Evolutionary conservation across 2,113 vertebrate species (phyloP).

Genomic region (Passer domesticus): DNA sequence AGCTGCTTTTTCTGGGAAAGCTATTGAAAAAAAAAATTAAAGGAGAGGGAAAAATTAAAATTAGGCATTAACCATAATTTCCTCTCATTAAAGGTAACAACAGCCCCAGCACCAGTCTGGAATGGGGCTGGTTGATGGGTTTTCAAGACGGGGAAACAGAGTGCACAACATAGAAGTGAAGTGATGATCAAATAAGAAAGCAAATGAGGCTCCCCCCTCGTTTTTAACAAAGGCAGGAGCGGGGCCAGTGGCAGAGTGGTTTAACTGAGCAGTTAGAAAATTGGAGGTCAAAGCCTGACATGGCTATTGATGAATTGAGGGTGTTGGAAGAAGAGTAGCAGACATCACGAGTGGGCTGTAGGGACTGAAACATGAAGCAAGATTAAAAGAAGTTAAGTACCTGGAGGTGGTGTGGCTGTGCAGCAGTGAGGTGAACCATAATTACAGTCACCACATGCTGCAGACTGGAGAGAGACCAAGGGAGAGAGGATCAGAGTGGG

Average conservation of each 20-base stretch:
- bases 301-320: conserved; percentile 48
- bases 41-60: background rate
- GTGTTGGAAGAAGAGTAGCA: conserved; percentile 48
- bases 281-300: conserved; percentile 55
- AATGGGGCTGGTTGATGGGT: background rate
- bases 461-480: background rate
- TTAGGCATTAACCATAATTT: conserved; percentile 46
- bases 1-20: conserved; percentile 52
- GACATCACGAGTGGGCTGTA: conserved; percentile 24
- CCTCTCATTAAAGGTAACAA: conserved; percentile 69
- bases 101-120: background rate
- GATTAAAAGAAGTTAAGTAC: conserved; percentile 63
- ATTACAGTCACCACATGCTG: background rate
- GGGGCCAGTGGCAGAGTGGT: conserved; percentile 21
- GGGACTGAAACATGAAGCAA: conserved; percentile 37
- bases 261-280: conserved; percentile 53
- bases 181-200: conserved; percentile 42
- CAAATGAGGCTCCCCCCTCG: conserved; percentile 41
- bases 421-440: background rate
- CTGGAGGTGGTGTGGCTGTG: conserved; percentile 34
- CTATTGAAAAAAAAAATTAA: conserved; percentile 38
- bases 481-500: background rate
- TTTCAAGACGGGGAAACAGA: background rate
- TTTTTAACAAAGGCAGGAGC: conserved; percentile 34
- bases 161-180: background rate